A percentile compares a stretch with the other conserved stretches of the same genome.
These are phyloP conservation scores for Hippocampus mohnikei DNA, from an alignment of 2,113 vertebrate species.

Conservation along the genomic window DNA sequence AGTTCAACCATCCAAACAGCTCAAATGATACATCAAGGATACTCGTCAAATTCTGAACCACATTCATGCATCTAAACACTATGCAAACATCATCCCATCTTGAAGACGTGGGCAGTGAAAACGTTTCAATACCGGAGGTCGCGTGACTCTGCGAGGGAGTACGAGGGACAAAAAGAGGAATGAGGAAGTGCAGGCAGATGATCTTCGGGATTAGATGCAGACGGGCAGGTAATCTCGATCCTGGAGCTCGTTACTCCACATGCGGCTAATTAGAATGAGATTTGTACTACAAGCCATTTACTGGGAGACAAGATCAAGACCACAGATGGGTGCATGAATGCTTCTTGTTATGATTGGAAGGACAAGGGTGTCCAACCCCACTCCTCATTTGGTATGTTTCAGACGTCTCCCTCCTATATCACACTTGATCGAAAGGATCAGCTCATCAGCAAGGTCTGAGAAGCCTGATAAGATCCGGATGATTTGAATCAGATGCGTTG, in stretches of 20 bases:
- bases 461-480: too few species aligned
- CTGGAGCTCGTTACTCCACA: constrained; percentile 54
- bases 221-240: constrained; percentile 53
- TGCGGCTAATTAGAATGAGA: constrained; percentile 63
- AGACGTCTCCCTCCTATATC: too few species aligned
- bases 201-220: constrained; percentile 50
- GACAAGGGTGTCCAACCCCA: too few species aligned
- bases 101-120: neutral
- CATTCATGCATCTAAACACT: neutral
- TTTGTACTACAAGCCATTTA: constrained; percentile 61
- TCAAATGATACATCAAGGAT: too few species aligned
- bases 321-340: neutral
- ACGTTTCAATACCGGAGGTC: neutral
- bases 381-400: too few species aligned
- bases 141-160: neutral
- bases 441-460: too few species aligned
- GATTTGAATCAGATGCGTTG: too few species aligned
- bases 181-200: neutral
- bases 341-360: neutral
- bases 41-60: neutral
- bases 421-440: too few species aligned
- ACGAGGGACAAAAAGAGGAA: neutral
- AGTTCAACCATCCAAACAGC: too few species aligned
- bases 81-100: neutral
- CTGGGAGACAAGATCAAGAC: constrained; percentile 1